Percentiles rank a stretch among this genome's conserved stretches.
Evolutionary conservation across 2,113 vertebrate genomes (phyloP).

Genomic region (Nannospalax galili): DNA sequence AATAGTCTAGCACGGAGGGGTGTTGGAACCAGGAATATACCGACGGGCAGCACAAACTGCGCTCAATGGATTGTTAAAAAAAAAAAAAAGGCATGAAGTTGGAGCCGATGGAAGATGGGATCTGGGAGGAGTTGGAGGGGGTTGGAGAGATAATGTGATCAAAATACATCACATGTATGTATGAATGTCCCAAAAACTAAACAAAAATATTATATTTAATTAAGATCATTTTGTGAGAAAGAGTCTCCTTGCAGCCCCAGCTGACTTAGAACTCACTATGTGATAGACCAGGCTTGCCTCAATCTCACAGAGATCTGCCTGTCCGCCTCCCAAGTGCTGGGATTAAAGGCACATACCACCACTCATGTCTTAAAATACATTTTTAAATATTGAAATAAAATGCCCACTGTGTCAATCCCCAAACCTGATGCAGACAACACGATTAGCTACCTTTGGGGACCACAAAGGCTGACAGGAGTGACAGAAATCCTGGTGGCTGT

Average conservation of each 20-base stretch:
- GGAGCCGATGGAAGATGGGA: too few species aligned
- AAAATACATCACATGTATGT: neutral
- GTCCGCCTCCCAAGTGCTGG: too few species aligned
- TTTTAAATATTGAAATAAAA: neutral
- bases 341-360: too few species aligned
- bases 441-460: accelerated
- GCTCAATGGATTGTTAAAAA: too few species aligned
- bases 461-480: accelerated
- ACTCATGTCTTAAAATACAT: too few species aligned
- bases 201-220: neutral
- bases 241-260: too few species aligned
- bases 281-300: too few species aligned
- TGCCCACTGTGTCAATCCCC: neutral
- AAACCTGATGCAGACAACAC: neutral
- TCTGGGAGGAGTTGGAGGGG: neutral
- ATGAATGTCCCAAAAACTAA: neutral
- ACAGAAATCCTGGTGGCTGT: neutral
- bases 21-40: neutral
- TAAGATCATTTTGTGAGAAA: too few species aligned
- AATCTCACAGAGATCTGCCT: too few species aligned
- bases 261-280: too few species aligned
- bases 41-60: neutral
- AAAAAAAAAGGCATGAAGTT: too few species aligned
- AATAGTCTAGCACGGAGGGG: neutral
- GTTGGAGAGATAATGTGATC: too few species aligned